Percentiles rank a stretch among this genome's conserved stretches.
Conservation (phyloP, 53 echinoderm and acorn worm species). For the Zoroaster sp. region DNA sequence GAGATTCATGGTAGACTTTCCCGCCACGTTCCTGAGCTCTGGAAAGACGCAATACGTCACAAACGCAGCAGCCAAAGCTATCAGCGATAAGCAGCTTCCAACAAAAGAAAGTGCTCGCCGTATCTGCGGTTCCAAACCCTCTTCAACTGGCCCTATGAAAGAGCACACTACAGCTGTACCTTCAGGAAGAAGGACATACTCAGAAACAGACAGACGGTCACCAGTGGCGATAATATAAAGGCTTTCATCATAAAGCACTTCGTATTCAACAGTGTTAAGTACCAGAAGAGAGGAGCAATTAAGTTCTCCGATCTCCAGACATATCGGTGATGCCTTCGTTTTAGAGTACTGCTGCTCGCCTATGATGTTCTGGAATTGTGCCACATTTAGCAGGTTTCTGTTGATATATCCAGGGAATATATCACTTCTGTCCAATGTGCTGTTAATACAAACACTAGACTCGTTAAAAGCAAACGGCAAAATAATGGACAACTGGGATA, state of each 20-base stretch:
- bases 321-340: not conserved
- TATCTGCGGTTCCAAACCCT: not conserved
- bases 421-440: not conserved
- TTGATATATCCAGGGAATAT: not conserved
- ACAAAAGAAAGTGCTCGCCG: not conserved
- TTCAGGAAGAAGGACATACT: not conserved
- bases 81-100: constrained; percentile 2
- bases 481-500: not conserved
- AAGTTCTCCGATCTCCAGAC: not conserved
- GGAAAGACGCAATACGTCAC: constrained; percentile 38
- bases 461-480: not conserved
- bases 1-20: constrained; percentile 49
- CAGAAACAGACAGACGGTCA: not conserved
- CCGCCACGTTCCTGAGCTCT: not conserved
- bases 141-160: not conserved
- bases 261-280: not conserved
- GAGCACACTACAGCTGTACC: not conserved
- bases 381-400: not conserved
- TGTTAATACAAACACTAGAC: not conserved
- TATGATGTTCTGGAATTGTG: not conserved
- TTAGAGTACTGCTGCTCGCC: not conserved
- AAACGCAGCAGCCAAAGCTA: constrained; percentile 19
- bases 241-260: not conserved
- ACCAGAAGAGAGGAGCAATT: not conserved
- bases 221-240: not conserved